These are phyloP conservation scores for Hirtodrosophila trivittata DNA, from an alignment of 2,888 invertebrate species.

Conservation along the genomic window DNA sequence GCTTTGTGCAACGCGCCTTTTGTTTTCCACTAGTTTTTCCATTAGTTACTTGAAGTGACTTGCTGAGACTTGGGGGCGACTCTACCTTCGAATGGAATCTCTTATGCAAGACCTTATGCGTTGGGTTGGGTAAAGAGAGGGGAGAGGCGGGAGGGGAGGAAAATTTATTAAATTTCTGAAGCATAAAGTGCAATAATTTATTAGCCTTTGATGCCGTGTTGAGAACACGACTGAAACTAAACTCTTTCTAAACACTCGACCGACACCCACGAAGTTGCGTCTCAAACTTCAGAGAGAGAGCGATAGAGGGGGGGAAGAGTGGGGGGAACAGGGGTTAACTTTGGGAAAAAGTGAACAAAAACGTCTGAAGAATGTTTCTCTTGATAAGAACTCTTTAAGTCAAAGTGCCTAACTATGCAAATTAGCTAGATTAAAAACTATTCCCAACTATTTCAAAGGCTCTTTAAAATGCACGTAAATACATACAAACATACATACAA, in stretches of 20 bases:
- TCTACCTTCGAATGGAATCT: slow-evolving; percentile 18
- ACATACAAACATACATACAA: too few species aligned
- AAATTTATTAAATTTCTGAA: slow-evolving; percentile 66
- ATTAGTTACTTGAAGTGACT: neutral
- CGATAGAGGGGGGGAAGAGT: neutral
- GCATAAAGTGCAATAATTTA: slow-evolving; percentile 66
- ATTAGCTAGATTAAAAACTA: slow-evolving; percentile 24
- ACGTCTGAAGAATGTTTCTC: slow-evolving; percentile 16
- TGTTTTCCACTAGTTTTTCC: neutral
- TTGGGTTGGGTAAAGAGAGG: too few species aligned
- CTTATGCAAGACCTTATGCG: slow-evolving; percentile 45
- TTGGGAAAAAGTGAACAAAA: too few species aligned
- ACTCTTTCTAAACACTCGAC: slow-evolving; percentile 14
- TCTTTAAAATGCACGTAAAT: too few species aligned
- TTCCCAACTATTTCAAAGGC: neutral
- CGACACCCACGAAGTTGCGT: slow-evolving; percentile 9
- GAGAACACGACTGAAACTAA: slow-evolving; percentile 7
- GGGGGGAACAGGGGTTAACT: too few species aligned
- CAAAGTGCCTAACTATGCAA: slow-evolving; percentile 40
- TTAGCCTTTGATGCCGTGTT: slow-evolving; percentile 36
- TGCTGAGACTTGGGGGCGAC: slow-evolving; percentile 55
- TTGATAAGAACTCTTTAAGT: neutral
- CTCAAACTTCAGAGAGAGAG: slow-evolving; percentile 2
- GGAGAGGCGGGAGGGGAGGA: neutral
- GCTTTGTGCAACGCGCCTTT: slow-evolving; percentile 54